Conservation (phyloP, 2,113 vertebrate genomes). For the Myxocyprinus asiaticus region DNA sequence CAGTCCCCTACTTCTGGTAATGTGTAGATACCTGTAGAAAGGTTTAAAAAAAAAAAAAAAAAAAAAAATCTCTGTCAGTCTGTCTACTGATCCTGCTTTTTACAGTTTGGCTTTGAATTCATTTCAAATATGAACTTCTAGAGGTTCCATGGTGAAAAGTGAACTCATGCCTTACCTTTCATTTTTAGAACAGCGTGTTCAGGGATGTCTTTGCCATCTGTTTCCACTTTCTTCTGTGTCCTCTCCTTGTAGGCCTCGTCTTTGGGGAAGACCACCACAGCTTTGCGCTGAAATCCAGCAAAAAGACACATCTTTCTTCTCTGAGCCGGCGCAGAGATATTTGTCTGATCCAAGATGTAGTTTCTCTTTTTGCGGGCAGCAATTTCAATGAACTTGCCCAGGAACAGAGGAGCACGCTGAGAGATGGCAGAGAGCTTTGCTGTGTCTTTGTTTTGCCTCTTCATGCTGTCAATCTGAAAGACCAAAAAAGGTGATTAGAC, state of each 20-base stretch:
- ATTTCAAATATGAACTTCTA: not conserved
- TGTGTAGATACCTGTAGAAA: slow-evolving; percentile 85
- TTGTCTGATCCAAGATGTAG: slow-evolving; percentile 99
- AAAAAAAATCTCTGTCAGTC: not conserved
- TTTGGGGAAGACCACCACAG: slow-evolving; percentile 93
- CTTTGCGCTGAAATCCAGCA: slow-evolving; percentile 96
- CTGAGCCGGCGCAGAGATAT: slow-evolving; percentile 95
- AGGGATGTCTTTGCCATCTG: slow-evolving; percentile 94
- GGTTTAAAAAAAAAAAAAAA: not conserved
- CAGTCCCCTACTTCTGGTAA: slow-evolving; percentile 93
- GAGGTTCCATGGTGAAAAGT: not conserved
- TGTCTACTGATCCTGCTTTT: too few species aligned
- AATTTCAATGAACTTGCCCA: slow-evolving; percentile 98
- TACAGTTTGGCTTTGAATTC: not conserved
- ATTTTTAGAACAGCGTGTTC: slow-evolving; percentile 97
- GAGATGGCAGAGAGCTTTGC: slow-evolving; percentile 89
- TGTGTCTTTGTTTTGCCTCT: slow-evolving; percentile 92
- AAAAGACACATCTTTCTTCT: slow-evolving; percentile 99
- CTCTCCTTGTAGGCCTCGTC: slow-evolving; percentile 94
- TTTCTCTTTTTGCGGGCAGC: slow-evolving; percentile 97
- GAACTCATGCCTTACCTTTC: slow-evolving; percentile 80
- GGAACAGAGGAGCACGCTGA: slow-evolving; percentile 94
- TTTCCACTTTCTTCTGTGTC: slow-evolving; percentile 96
- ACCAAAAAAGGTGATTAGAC: not conserved
- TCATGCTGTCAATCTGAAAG: slow-evolving; percentile 88